A percentile compares a stretch with the other conserved stretches of the same genome.
Conservation (phyloP, 2,113 vertebrate genomes). For the Sylvilagus bachmani region DNA sequence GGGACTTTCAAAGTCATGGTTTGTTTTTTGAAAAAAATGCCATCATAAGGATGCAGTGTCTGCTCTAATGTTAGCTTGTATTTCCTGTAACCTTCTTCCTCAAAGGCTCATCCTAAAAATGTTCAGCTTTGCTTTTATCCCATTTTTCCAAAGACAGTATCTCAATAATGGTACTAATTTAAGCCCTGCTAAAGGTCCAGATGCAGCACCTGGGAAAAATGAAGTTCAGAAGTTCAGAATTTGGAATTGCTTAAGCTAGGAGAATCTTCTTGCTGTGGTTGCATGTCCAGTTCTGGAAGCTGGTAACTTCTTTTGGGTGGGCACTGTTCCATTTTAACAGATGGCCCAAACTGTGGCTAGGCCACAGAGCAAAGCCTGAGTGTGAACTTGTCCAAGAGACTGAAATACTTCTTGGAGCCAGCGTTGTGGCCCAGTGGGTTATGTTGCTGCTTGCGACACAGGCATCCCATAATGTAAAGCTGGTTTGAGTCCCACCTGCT, state of each 20-base stretch:
- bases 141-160: conserved; percentile 29
- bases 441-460: no score
- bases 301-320: conserved; percentile 21
- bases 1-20: neutral
- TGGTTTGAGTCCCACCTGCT: no score
- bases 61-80: neutral
- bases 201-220: conserved; percentile 59
- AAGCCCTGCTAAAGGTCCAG: conserved; percentile 65
- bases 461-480: no score
- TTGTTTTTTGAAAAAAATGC: neutral
- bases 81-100: conserved; percentile 50
- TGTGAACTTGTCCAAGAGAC: conserved; percentile 51
- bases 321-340: conserved; percentile 58
- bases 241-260: conserved; percentile 76
- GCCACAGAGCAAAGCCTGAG: neutral
- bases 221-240: conserved; percentile 80
- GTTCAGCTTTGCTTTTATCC: neutral
- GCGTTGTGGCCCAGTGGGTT: no score
- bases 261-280: conserved; percentile 78
- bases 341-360: neutral
- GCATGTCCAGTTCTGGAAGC: conserved; percentile 70
- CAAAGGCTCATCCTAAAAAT: conserved; percentile 39
- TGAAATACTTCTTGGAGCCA: neutral
- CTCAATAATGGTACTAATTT: conserved; percentile 69
- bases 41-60: neutral